Evolutionary conservation across 2,888 invertebrate species (phyloP), one percentile per base, ranked within the genome.

Genomic region (Heterodera filipjevi): DNA sequence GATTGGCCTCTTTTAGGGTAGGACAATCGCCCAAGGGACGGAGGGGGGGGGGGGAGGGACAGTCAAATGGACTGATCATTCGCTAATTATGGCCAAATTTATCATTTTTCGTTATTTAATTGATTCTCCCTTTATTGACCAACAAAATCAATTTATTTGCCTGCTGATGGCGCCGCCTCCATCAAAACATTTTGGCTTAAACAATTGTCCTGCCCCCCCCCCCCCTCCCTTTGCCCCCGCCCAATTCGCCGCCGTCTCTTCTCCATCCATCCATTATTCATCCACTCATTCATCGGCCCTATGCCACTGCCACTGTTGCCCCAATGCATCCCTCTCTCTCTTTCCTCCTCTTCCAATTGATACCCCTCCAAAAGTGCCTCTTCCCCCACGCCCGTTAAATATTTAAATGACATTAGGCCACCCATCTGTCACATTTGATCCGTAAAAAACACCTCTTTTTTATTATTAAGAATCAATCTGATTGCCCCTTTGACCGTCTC

Each of bases 241-340:
- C 59, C 59, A 22, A 22, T 59, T 59, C n/a, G n/a, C 59, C 59
- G n/a, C 59, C 59, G n/a, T 22, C n/a, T 27, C 66, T 3, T 19
- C 33, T n/a, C n/a, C n/a, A n/a, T 22, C 19, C 66, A 68, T 68
- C 33, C 66, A 68, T 68, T 68, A 68, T 68, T 68, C 66, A 68
- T 68, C 66, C 66, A 16, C 27, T 16, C 66, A 16, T 35, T 68
- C 66, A 32, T 35, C 33, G 66, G 66, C 66, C 66, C 66, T n/a
- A 59, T 59, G 59, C 59, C 59, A 59, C 59, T 5, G 59, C 59
- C 22, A n/a, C 59, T 19, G n/a, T 27, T 33, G 12, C 33, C 32
- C 27, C 66, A 27, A 59, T 59, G n/a, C 33, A 32, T 68, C 66
- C 33, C 66, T 32, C 32, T n/a, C 27, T 32, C 66, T 66, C 32